A percentile compares a stretch with the other conserved stretches of the same genome.
phyloP scores from a whole-genome alignment of 1,140 invertebrate genomes.

The Bombus cullumanus region DNA sequence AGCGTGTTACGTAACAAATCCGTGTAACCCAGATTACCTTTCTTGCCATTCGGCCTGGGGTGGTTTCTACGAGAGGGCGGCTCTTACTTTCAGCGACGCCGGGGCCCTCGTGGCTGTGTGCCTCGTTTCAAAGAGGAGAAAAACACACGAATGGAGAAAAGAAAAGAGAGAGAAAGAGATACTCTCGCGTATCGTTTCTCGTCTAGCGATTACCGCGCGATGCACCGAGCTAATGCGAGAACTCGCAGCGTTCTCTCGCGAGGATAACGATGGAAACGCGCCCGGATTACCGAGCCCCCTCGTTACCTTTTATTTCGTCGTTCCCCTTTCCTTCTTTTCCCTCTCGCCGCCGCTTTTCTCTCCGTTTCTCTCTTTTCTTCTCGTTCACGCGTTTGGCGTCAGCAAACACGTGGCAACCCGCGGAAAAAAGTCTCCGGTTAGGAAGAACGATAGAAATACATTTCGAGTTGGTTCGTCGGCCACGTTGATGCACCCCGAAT shows the following conservation, averaged over 20 bases:
- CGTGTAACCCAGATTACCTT: constrained; percentile 48
- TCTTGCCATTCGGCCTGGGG: constrained; percentile 17
- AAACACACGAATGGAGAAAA: not conserved
- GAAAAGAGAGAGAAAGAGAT: not conserved
- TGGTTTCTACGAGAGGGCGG: constrained; percentile 2
- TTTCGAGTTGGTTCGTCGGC: constrained; percentile 13
- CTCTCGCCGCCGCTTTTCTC: too few relatives aligned
- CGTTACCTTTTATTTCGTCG: not conserved
- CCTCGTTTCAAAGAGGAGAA: not conserved
- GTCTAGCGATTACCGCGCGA: too few relatives aligned
- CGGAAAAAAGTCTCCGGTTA: not conserved
- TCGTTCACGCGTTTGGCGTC: not conserved
- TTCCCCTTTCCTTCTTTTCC: not conserved
- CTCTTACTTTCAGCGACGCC: constrained; percentile 1
- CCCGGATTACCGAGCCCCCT: not conserved
- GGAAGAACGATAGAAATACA: constrained; percentile 24
- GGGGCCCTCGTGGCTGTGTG: not conserved
- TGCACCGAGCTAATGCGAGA: constrained; percentile 4
- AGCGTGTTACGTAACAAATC: constrained; percentile 46
- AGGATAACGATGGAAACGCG: constrained; percentile 36
- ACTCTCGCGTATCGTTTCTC: too few relatives aligned
- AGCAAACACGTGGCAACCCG: not conserved
- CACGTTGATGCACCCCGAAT: constrained; percentile 16
- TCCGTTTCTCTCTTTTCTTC: not conserved
- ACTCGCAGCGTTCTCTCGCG: not conserved